A percentile compares a stretch with the other conserved stretches of the same genome.
phyloP scores from a whole-genome alignment of 2,113 vertebrate species.

The Etheostoma cragini region DNA sequence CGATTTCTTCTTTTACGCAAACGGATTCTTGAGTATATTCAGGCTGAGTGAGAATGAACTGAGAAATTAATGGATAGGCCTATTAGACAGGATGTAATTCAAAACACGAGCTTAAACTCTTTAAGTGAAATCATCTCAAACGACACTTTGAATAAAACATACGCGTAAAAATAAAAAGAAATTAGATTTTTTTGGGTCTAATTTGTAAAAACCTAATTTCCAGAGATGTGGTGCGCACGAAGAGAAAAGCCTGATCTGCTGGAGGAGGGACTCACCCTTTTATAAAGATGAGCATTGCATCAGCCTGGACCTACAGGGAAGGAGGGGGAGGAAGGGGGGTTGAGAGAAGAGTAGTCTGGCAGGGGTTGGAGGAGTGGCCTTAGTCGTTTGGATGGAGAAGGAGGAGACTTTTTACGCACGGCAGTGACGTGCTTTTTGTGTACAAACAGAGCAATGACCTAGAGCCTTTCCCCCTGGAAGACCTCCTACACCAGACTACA shows the following conservation, averaged over 20 bases:
- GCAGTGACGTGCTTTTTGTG: constrained; percentile 65
- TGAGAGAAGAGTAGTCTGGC: not conserved
- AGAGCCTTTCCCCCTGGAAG: constrained; percentile 15
- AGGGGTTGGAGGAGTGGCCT: not conserved
- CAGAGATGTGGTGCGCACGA: constrained; percentile 11
- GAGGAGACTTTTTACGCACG: constrained; percentile 35
- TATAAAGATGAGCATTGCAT: constrained; percentile 81
- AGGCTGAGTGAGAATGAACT: not conserved
- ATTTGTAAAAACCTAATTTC: constrained; percentile 4
- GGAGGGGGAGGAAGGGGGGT: not conserved
- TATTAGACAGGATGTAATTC: not conserved
- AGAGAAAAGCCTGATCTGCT: constrained; percentile 41
- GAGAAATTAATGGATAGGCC: not conserved
- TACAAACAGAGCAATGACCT: constrained; percentile 78
- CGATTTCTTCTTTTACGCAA: constrained; percentile 25
- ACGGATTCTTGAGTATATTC: constrained; percentile 35
- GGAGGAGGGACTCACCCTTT: constrained; percentile 63
- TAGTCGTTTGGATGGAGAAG: not conserved
- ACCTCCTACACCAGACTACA: not conserved
- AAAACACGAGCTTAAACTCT: not conserved
- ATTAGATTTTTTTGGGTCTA: not conserved
- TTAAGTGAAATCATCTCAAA: not conserved
- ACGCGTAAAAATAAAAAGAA: constrained; percentile 9
- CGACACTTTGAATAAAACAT: not conserved
- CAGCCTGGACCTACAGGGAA: constrained; percentile 53